phyloP scores from a whole-genome alignment of 2,888 invertebrate genomes.

The Pyralis farinalis region DNA sequence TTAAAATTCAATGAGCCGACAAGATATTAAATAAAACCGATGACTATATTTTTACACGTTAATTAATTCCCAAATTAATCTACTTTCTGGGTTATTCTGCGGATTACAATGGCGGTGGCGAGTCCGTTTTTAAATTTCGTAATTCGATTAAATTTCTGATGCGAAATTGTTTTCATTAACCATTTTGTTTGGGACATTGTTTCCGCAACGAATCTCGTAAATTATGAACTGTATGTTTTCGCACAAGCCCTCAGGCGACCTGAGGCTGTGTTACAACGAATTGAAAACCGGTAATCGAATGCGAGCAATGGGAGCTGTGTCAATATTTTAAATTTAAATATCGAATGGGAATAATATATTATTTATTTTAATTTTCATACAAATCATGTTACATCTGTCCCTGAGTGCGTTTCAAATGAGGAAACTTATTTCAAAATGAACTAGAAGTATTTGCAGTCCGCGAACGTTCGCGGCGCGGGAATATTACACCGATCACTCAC shows the following conservation, averaged over 20 bases:
- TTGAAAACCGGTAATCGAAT: slow-evolving; percentile 79
- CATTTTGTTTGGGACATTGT: slow-evolving; percentile 70
- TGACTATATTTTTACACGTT: slow-evolving; percentile 43
- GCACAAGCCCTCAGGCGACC: slow-evolving; percentile 56
- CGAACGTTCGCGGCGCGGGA: neutral
- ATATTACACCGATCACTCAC: neutral
- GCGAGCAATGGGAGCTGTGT: slow-evolving; percentile 68
- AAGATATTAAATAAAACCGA: slow-evolving; percentile 54
- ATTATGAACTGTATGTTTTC: slow-evolving; percentile 71
- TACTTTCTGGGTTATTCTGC: slow-evolving; percentile 21
- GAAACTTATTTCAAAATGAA: slow-evolving; percentile 24
- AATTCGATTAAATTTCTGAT: slow-evolving; percentile 66
- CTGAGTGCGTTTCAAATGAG: slow-evolving; percentile 43
- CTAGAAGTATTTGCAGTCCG: too few species aligned
- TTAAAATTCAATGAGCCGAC: slow-evolving; percentile 71
- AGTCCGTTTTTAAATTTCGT: slow-evolving; percentile 46
- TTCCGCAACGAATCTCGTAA: slow-evolving; percentile 68
- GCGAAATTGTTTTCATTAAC: slow-evolving; percentile 72
- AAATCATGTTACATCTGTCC: slow-evolving; percentile 48
- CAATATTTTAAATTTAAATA: slow-evolving; percentile 78
- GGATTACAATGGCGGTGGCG: neutral
- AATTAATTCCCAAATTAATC: slow-evolving; percentile 31
- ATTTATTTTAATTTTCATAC: slow-evolving; percentile 52
- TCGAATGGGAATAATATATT: slow-evolving; percentile 52
- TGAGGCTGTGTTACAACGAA: slow-evolving; percentile 69